Evolutionary conservation across 2,888 invertebrate genomes (phyloP).

Genomic region (Thera obeliscata): DNA sequence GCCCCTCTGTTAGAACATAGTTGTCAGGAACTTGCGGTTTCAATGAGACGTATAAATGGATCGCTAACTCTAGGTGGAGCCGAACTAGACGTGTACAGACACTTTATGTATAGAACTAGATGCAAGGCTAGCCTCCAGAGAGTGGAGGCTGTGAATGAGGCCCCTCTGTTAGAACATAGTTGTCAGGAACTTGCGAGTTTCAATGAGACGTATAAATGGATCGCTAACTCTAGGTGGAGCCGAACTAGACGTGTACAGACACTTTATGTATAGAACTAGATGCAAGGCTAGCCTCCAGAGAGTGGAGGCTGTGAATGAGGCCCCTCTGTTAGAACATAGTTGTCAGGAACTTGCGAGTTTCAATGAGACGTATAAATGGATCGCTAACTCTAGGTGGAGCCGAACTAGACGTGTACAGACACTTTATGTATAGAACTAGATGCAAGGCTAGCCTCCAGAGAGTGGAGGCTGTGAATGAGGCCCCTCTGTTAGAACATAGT

Average conservation of each 20-base stretch:
- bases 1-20: not conserved
- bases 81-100: not conserved
- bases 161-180: not conserved
- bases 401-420: not conserved
- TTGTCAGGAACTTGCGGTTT: not conserved
- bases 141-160: not conserved
- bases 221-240: not conserved
- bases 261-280: not conserved
- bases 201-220: not conserved
- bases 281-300: not conserved
- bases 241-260: not conserved
- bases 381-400: not conserved
- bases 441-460: not conserved
- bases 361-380: not conserved
- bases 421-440: not conserved
- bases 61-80: not conserved
- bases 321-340: not conserved
- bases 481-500: not conserved
- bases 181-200: conserved; percentile 2
- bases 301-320: not conserved
- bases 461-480: conserved; percentile 1
- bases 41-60: not conserved
- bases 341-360: conserved; percentile 2
- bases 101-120: not conserved
- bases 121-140: not conserved